Evolutionary conservation across 2,888 invertebrate genomes (phyloP).

Genomic region (Pecten maximus): DNA sequence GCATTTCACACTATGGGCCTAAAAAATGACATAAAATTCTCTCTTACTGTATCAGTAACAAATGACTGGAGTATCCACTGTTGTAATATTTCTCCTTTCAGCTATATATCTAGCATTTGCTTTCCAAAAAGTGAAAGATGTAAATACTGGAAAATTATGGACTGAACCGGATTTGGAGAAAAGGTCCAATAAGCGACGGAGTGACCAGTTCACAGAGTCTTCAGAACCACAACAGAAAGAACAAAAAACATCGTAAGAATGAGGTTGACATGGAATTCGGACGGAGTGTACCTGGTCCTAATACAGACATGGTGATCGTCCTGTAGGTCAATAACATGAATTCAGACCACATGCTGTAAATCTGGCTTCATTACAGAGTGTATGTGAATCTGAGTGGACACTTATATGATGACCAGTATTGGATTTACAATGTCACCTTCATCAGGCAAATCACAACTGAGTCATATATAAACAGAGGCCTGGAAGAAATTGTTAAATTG

Average conservation of each 20-base stretch:
- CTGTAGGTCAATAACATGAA: too few species aligned
- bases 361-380: too few species aligned
- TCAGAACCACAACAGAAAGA: neutral
- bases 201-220: neutral
- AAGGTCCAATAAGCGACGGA: neutral
- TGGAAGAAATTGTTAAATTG: too few species aligned
- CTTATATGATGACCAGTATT: too few species aligned
- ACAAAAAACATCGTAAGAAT: neutral
- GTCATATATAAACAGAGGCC: too few species aligned
- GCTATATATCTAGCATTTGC: conserved; percentile 90
- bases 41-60: neutral
- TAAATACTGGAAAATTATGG: conserved; percentile 60
- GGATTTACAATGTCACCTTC: too few species aligned
- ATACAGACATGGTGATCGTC: too few species aligned
- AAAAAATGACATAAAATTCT: neutral
- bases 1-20: neutral
- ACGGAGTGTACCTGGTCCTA: too few species aligned
- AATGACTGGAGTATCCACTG: too few species aligned
- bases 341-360: too few species aligned
- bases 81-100: conserved; percentile 61
- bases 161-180: neutral
- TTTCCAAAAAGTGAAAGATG: conserved; percentile 87
- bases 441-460: too few species aligned
- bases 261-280: neutral
- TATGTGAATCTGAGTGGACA: too few species aligned